A percentile compares a stretch with the other conserved stretches of the same genome.
These are phyloP conservation scores for Acipenser transmontanus DNA, from an alignment of 2,797 vertebrate species.

Conservation along the genomic window DNA sequence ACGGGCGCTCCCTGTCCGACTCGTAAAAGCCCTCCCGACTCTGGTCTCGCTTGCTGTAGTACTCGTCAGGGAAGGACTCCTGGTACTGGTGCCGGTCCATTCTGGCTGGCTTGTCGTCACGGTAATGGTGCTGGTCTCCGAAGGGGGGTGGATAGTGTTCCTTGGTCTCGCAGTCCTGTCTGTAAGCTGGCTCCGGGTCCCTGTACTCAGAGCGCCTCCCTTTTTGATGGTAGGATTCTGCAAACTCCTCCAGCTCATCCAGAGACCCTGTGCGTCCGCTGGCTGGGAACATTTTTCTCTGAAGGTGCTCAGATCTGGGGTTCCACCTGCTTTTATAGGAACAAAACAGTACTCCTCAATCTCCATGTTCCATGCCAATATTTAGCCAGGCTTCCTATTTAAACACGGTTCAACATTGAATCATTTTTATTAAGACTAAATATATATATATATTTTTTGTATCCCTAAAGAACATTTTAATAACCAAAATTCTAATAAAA, in stretches of 20 bases:
- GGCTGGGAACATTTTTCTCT: conserved; percentile 73
- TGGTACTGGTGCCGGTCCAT: conserved; percentile 45
- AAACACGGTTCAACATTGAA: too few species aligned
- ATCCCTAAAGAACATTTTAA: too few species aligned
- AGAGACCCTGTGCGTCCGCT: conserved; percentile 81
- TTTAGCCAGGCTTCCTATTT: too few species aligned
- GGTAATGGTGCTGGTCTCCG: conserved; percentile 34
- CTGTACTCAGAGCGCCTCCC: conserved; percentile 58
- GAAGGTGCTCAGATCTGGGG: conserved; percentile 78
- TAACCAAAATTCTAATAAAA: too few species aligned
- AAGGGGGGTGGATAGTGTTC: conserved; percentile 22
- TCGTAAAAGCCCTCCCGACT: conserved; percentile 42
- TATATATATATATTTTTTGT: too few species aligned
- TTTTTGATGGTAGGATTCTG: conserved; percentile 58
- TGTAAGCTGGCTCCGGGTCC: conserved; percentile 43
- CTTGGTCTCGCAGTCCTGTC: conserved; percentile 42
- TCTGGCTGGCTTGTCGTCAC: conserved; percentile 43
- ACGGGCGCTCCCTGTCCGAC: conserved; percentile 51
- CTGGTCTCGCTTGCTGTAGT: conserved; percentile 45
- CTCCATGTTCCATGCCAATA: too few species aligned
- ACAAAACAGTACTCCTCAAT: too few species aligned
- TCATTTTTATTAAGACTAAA: too few species aligned
- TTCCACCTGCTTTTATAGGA: conserved; percentile 70
- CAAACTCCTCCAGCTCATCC: conserved; percentile 89
- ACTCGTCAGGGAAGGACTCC: conserved; percentile 54